These are phyloP conservation scores for Ciconia maguari DNA, from an alignment of 2,113 vertebrate genomes.

Conservation along the genomic window DNA sequence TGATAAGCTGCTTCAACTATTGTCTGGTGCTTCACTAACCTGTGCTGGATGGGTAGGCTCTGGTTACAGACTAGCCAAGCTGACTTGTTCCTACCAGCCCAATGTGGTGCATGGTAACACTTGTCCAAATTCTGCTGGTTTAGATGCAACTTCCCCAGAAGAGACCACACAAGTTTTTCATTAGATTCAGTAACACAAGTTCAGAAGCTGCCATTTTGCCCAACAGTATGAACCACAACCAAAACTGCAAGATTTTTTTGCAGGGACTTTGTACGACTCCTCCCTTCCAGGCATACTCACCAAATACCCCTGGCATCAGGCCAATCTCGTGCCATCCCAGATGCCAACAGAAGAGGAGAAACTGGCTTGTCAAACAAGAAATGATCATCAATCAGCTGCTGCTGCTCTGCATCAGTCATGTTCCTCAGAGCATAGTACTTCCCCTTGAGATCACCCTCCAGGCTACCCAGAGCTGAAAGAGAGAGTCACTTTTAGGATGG, in stretches of 20 bases:
- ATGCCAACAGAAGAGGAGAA: conserved; percentile 92
- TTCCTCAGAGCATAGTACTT: conserved; percentile 93
- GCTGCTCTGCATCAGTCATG: conserved; percentile 93
- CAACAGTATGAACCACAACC: background rate
- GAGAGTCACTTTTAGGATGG: background rate
- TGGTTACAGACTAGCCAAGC: background rate
- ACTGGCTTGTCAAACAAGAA: conserved; percentile 98
- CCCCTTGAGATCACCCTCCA: conserved; percentile 92
- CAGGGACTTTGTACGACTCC: background rate
- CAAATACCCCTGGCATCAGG: conserved; percentile 95
- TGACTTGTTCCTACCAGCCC: background rate
- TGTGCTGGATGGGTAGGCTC: background rate
- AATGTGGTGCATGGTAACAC: background rate
- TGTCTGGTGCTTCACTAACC: background rate
- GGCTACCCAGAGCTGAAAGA: conserved; percentile 73
- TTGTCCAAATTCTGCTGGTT: background rate
- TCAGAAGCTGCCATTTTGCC: background rate
- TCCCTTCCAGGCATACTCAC: conserved; percentile 66
- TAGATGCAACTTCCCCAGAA: background rate
- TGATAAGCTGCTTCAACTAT: background rate
- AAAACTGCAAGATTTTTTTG: background rate
- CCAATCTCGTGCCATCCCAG: conserved; percentile 96
- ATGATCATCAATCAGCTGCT: conserved; percentile 97
- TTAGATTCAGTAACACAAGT: background rate
- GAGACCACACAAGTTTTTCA: background rate